These are phyloP conservation scores for Epistrophella euchroma DNA, from an alignment of 2,888 invertebrate species.

Conservation along the genomic window DNA sequence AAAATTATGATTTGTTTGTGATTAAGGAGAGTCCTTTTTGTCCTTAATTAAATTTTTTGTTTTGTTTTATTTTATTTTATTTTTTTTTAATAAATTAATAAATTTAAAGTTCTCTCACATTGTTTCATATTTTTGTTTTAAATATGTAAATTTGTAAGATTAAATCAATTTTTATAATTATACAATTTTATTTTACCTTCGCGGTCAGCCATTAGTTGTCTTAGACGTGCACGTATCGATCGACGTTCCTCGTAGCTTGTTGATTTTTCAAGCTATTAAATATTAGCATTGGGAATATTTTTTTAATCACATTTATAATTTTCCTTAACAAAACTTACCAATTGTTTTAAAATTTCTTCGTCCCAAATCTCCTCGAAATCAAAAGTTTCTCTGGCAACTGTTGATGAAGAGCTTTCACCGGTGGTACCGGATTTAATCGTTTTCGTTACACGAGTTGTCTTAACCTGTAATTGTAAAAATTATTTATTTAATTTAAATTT, in stretches of 20 bases:
- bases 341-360: conserved; percentile 88
- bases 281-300: background rate
- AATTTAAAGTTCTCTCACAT: background rate
- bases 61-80: conserved; percentile 19
- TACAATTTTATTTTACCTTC: conserved; percentile 87
- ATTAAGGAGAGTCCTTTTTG: conserved; percentile 52
- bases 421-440: conserved; percentile 81
- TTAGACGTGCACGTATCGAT: conserved; percentile 91
- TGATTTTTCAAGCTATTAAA: conserved; percentile 90
- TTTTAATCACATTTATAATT: background rate
- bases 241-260: conserved; percentile 95
- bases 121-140: background rate
- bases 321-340: conserved; percentile 84
- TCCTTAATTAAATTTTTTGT: conserved; percentile 40
- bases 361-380: conserved; percentile 91
- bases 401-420: conserved; percentile 83
- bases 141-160: background rate
- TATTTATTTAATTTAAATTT: background rate
- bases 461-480: conserved; percentile 83
- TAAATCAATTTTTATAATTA: background rate
- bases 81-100: conserved; percentile 33
- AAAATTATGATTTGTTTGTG: conserved; percentile 46
- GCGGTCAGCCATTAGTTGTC: conserved; percentile 93
- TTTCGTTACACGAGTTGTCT: conserved; percentile 84
- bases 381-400: conserved; percentile 85